phyloP scores from a whole-genome alignment of 2,888 invertebrate genomes.

The Pristionchus maxplancki region DNA sequence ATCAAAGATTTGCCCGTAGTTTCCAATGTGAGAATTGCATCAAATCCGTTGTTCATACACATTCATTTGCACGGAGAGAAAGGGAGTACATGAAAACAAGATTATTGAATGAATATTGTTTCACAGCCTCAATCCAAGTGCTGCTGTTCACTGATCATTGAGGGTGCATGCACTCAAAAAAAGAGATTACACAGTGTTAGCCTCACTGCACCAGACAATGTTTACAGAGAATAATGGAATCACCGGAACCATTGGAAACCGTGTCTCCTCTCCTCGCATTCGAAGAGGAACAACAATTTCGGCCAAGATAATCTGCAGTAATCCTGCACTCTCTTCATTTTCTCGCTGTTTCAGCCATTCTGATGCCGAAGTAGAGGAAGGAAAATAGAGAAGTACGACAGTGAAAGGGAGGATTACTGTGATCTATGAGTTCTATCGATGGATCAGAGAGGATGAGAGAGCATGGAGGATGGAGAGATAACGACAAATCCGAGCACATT shows the following conservation, averaged over 20 bases:
- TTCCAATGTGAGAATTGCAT: background rate
- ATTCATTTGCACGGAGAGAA: background rate
- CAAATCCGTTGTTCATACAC: background rate
- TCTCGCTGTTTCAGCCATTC: background rate
- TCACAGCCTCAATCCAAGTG: background rate
- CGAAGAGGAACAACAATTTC: background rate
- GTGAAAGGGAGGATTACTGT: background rate
- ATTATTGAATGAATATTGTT: background rate
- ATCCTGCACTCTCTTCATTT: conserved; percentile 1
- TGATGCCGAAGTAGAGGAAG: background rate
- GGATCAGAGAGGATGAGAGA: background rate
- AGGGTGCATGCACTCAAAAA: background rate
- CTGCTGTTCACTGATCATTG: background rate
- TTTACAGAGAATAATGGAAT: background rate
- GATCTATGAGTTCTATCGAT: background rate
- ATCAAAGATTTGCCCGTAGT: background rate
- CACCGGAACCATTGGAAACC: background rate
- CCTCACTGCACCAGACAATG: background rate
- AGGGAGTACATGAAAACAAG: background rate
- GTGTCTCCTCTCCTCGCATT: background rate
- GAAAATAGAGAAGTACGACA: background rate
- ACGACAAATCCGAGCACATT: background rate
- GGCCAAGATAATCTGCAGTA: background rate
- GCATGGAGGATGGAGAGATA: background rate
- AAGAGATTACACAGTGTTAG: background rate